A percentile compares a stretch with the other conserved stretches of the same genome.
phyloP scores from a whole-genome alignment of 2,113 vertebrate species.

The Tragelaphus buxtoni region DNA sequence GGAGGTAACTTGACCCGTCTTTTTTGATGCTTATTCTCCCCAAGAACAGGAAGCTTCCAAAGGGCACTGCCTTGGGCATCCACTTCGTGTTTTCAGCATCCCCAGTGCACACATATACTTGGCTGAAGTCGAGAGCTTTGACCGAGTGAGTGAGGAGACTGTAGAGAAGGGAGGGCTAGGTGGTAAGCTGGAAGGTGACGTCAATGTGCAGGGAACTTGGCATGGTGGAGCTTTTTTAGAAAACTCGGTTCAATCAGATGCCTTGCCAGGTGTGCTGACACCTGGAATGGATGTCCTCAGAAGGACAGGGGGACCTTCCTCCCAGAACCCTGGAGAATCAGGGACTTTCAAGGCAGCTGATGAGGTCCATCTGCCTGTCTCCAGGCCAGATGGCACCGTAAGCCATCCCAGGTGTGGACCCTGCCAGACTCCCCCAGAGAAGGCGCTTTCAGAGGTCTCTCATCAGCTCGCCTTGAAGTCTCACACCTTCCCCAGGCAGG shows the following conservation, averaged over 20 bases:
- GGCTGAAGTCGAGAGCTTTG: neutral
- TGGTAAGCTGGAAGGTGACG: accelerated
- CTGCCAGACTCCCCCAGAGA: neutral
- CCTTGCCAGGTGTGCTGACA: neutral
- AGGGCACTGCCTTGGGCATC: neutral
- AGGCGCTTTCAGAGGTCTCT: neutral
- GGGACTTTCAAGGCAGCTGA: neutral
- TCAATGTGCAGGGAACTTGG: neutral
- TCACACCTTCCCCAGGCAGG: constrained; percentile 45
- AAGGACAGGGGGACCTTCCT: neutral
- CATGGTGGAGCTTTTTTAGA: neutral
- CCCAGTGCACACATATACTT: neutral
- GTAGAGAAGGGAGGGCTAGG: neutral
- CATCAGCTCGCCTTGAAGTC: constrained; percentile 43
- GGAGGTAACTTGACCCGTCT: neutral
- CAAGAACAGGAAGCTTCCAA: neutral
- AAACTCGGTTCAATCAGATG: accelerated
- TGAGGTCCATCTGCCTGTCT: neutral
- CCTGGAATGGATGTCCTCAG: neutral
- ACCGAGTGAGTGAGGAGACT: neutral
- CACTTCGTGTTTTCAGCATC: too few species aligned
- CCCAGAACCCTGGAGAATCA: neutral
- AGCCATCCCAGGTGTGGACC: constrained; percentile 24
- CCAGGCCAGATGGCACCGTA: constrained; percentile 41
- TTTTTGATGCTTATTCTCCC: neutral